Evolutionary conservation across 2,113 vertebrate genomes (phyloP), one percentile per base, ranked within the genome.

Genomic region (Salvelinus alpinus): DNA sequence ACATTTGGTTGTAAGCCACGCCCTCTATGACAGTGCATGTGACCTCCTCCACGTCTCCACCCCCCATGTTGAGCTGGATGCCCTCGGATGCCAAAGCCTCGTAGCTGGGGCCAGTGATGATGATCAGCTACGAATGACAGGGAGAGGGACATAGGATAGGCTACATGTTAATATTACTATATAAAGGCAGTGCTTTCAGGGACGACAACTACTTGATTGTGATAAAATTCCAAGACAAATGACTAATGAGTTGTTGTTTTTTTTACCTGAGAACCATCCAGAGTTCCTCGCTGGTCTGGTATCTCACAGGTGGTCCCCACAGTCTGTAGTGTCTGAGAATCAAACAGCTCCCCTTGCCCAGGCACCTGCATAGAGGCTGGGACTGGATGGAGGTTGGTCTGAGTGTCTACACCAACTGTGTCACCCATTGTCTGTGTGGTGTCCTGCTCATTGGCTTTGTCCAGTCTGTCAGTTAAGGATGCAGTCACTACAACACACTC

Each of bases 71-170:
- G 77, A 97, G 93, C 79, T 96, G 95, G 87, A 97, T 94, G 64
- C 94, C 94, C 75, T 96, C 95, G 0, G 95, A 93, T 0, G 95
- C 82, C 82, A 97, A 87, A 2, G 95, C 89, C 31, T 96, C 95
- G 0, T 96, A 97, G 74, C 93, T 92, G 0, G 96, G 93, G 20
- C 95, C 94, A 0, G 96, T 95, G 54, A 97, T 96, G 89, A 97
- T 96, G 59, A 97, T 96, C 62, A 97, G 89, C 92, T 97, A 29
- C 3, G 16, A 22, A 62, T 2, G 57, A 29, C 8, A 60, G 29
- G 25, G 47, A 64, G 18, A 73, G 22, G 5, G 9, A 8, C 44
- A 13, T 44, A 16, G 2, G 1, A 75, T 7, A 54, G 29, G 8
- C 64, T 48, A 38, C 3, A 47, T 6, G 27, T 34, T 7, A 18